Evolutionary conservation across 1,140 invertebrate genomes (phyloP), one percentile per base, ranked within the genome.

Genomic region (Apocrypta bakeri): DNA sequence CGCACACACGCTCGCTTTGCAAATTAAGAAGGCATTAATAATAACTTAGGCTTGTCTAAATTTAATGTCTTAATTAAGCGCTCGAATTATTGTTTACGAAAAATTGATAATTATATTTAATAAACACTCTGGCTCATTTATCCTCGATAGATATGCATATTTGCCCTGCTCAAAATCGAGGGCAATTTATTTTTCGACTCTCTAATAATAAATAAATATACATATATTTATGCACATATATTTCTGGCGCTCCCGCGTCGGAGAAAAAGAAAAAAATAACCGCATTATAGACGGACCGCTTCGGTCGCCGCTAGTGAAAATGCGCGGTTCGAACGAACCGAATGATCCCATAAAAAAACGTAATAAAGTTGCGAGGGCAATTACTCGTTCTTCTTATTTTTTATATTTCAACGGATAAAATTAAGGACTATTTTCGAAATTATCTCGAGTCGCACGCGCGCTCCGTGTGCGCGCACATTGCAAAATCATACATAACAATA

Each of bases 391-490:
- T 73, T 81, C 63, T 74, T 48, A 74, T 24, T 31, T 75, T 48
- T 75, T 27, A 42, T 31, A 12, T n/a, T 21, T 63, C 9, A 24
- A 64, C 29, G 33, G 72, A 81, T 68, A 81, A 75, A n/a, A 81
- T 81, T 66, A 48, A 75, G 79, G 72, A 81, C 79, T 37, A 81
- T 81, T 81, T 75, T 81, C 72, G 61, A 81, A 81, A 81, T 81
- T 68, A 68, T 14, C 21, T 68, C 33, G 42, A 42, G 72, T n/a
- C 48, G 21, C 33, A 9, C 33, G 33, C 33, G 33, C 33, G 75
- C 31, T n/a, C n/a, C n/a, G n/a, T n/a, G n/a, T n/a, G 66, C 42
- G 25, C 8, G n/a, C 21, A 3, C 8, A 31, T 71, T 56, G 25
- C 66, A 69, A 71, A 79, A 79, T 79, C 27, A 1, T 25, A 21